Base-by-base conservation (phyloP, 2,888 invertebrate species). In the Troides helena region DNA sequence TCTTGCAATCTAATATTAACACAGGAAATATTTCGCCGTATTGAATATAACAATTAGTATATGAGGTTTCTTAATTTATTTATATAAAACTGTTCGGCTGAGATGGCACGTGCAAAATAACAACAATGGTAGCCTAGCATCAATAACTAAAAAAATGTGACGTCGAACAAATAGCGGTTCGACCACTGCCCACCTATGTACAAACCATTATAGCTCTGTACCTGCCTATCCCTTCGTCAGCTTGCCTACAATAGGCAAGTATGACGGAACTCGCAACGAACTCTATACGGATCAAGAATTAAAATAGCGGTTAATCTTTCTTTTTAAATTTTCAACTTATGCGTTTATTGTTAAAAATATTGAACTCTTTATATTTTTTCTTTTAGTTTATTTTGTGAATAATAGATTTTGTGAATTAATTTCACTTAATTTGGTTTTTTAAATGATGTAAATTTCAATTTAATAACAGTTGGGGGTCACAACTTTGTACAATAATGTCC, bases 211-310 rank as follows among this genome's bases (percentile, higher is more conserved):
- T n/a, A 53, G n/a, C 65, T 68, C 65, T 74, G 62, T 85, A 87
- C 88, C 89, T 87, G 88, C 83, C 79, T 71, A 67, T 72, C 72
- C 76, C 80, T 81, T 83, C 83, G 81, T 78, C 78, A 80, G 74
- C 57, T 73, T 71, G 72, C 70, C 73, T 74, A 85, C 85, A 85
- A 86, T 82, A 74, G 80, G 72, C 73, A 70, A 62, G 65, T 79
- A 71, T 81, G 75, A 78, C 76, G 76, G 79, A 78, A 81, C 70
- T 70, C 56, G 67, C 71, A 60, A 76, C 76, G 72, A 78, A 62
- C 25, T 39, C 46, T 62, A n/a, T n/a, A 46, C 2, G 30, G 30
- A 30, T 30, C 30, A 30, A 30, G 30, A 30, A 30, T 30, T 30
- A 4, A 30, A 2, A 30, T 30, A 30, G 30, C 30, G 30, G 30